Percentiles rank a stretch among this genome's conserved stretches.
Conservation (phyloP, 2,888 invertebrate species). For the Zonitis immaculata region DNA sequence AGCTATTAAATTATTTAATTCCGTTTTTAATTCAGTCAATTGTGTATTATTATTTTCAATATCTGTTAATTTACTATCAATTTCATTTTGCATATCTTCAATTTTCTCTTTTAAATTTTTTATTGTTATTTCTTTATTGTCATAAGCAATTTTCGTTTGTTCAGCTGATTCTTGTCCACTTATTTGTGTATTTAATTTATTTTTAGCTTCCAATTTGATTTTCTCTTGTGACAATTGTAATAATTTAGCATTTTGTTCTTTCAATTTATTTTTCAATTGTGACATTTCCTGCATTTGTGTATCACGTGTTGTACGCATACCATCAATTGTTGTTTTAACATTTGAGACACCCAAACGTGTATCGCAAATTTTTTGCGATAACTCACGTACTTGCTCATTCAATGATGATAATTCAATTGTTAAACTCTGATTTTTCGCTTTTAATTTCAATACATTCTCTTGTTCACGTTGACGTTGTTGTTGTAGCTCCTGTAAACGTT, state of each 20-base stretch:
- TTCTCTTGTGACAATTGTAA: slow-evolving; percentile 79
- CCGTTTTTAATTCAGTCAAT: slow-evolving; percentile 65
- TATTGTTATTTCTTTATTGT: slow-evolving; percentile 61
- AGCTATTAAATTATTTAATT: slow-evolving; percentile 60
- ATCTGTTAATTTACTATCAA: slow-evolving; percentile 72
- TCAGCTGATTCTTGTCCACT: slow-evolving; percentile 49
- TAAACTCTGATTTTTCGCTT: slow-evolving; percentile 81
- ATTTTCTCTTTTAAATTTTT: slow-evolving; percentile 62
- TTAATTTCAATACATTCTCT: slow-evolving; percentile 75
- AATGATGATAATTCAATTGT: slow-evolving; percentile 70
- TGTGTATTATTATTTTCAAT: slow-evolving; percentile 76
- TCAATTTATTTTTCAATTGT: slow-evolving; percentile 72
- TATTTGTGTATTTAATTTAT: slow-evolving; percentile 52
- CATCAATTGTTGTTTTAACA: slow-evolving; percentile 93
- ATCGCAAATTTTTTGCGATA: slow-evolving; percentile 76
- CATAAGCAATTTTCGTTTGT: slow-evolving; percentile 58
- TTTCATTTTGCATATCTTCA: slow-evolving; percentile 71
- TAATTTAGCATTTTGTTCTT: slow-evolving; percentile 79
- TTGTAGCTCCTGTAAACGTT: slow-evolving; percentile 76
- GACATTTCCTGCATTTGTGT: slow-evolving; percentile 83
- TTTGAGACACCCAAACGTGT: slow-evolving; percentile 83
- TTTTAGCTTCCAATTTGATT: slow-evolving; percentile 71
- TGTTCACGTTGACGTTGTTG: slow-evolving; percentile 81
- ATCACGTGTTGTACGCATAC: slow-evolving; percentile 91
- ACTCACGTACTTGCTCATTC: slow-evolving; percentile 61